Evolutionary conservation across 2,888 invertebrate genomes (phyloP), one percentile per base, ranked within the genome.

Genomic region (Ectemnius cavifrons): DNA sequence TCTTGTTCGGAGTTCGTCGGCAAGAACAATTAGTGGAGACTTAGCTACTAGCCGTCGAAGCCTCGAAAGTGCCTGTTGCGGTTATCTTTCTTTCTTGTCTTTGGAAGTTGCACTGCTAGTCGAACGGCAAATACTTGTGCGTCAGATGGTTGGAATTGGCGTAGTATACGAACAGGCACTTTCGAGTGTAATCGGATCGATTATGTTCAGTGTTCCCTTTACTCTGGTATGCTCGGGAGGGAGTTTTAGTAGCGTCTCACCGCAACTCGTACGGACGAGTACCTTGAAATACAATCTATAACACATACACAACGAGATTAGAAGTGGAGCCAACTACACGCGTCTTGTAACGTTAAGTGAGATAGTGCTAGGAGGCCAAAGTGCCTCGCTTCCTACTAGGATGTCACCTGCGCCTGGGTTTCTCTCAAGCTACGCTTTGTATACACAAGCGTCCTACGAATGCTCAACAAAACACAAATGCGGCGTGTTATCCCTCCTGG

Each of bases 231-330:
- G 52, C 46, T 63, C 23, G 65, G 60, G 63, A 45, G 62, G 27
- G 67, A 59, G 37, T 37, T 64, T 47, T 49, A 71, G 77, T 60
- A 75, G 63, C 52, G 62, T 75, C 68, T 72, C 68, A 64, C 71
- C 70, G 67, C 71, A 73, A 80, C 73, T 79, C 68, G 79, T 71
- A 78, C 78, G 71, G 75, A 70, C 66, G 73, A 80, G 69, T 79
- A 78, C 65, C 72, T 78, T 76, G 79, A 78, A 78, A 70, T 77
- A 83, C 61, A 79, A 80, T 83, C 76, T 78, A 83, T 71, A 81
- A 82, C 79, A 79, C 66, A 74, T 78, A 80, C 75, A 81, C 76
- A 78, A 78, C 45, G 75, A 73, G 68, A 81, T 78, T 79, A 79
- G 71, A 73, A 78, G 68, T 67, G 79, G 83, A 82, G 85, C 83